These are phyloP conservation scores for Silurus aristotelis DNA, from an alignment of 2,797 vertebrate species.

Conservation along the genomic window DNA sequence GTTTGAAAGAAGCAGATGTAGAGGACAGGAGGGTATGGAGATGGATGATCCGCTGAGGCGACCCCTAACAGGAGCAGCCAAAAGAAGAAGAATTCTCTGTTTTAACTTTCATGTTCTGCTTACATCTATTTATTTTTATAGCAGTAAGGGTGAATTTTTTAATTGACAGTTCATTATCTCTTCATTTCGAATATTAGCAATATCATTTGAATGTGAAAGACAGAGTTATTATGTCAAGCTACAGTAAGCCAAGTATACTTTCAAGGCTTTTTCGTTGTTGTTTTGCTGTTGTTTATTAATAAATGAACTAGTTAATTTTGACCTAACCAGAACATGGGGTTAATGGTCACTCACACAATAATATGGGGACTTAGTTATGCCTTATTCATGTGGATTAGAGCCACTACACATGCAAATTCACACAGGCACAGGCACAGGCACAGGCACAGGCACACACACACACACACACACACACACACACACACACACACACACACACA, in stretches of 20 bases:
- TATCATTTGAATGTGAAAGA: neutral
- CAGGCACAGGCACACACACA: neutral
- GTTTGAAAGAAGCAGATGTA: no score
- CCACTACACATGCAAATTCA: conserved; percentile 21
- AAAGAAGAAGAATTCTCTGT: no score
- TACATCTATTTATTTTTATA: neutral
- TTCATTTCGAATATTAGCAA: neutral
- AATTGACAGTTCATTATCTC: neutral
- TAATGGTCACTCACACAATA: conserved; percentile 40
- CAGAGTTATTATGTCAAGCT: neutral
- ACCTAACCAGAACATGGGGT: conserved; percentile 1
- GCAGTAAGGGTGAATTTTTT: neutral
- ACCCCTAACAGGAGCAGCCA: no score
- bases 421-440: neutral
- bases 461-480: neutral
- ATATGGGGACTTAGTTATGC: conserved; percentile 51
- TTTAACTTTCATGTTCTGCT: neutral
- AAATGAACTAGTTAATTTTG: conserved; percentile 13
- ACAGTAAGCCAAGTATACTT: neutral
- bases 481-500: neutral
- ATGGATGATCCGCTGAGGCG: no score
- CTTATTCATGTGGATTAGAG: conserved; percentile 37
- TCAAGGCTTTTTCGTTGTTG: neutral
- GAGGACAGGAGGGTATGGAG: no score
- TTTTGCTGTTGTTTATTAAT: neutral